Base-by-base conservation (phyloP, 92 coral and sea anemone species). In the Heteractis magnifica region DNA sequence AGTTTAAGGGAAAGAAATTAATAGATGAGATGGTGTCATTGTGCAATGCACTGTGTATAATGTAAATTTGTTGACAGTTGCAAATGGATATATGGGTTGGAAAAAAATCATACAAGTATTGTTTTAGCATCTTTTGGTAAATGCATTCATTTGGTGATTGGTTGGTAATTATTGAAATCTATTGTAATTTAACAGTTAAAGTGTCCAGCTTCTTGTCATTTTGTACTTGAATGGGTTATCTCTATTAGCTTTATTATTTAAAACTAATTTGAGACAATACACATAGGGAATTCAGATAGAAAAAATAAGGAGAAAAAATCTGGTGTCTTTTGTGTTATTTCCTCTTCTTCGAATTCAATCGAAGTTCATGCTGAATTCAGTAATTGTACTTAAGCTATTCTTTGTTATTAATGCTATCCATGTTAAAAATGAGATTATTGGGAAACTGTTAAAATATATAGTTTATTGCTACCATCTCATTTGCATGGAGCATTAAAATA, bases 111-210 rank as follows among this genome's bases (percentile, higher is more conserved):
- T 14, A 14, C 65, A 59, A 59, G 65, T 59, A 59, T 59, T 59
- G 18, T 59, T 59, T 59, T 8, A 14, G 15, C 65, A 59, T 59
- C 65, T 59, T 59, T 59, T 59, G 65, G 12, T 8, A 59, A 16
- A 59, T 59, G 65, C 65, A 59, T 59, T 59, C 65, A 59, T 59
- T 59, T 59, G 65, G 65, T 59, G 65, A 59, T 59, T 59, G 65
- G 65, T 14, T 59, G 65, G 65, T 59, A 59, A 59, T 59, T 52
- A 52, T 52, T 59, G 15, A 59, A 8, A 59, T 59, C 65, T 59
- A 59, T 59, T 59, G 12, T 8, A 59, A n/a, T n/a, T 59, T 59
- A 59, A 59, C 65, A 59, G 65, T 59, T 59, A 59, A 59, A 59
- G 65, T 59, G 65, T 59, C 18, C 65, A 59, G 65, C 65, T 59